Base-by-base conservation (phyloP, 2,888 invertebrate species). In the Hydropsyche betteni region DNA sequence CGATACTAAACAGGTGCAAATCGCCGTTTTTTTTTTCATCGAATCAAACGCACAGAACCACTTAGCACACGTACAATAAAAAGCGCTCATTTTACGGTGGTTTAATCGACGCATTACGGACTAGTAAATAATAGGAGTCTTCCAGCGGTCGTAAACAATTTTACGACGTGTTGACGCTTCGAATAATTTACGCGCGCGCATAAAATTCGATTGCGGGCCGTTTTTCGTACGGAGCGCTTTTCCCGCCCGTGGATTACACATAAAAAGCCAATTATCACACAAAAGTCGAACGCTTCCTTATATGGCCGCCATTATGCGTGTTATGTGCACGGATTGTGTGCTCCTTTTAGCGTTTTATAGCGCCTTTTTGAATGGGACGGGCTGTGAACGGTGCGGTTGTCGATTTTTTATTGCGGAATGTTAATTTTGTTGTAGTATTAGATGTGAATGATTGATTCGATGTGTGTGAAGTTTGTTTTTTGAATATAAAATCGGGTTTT, bases 141-240 rank as follows among this genome's bases (percentile, higher is more conserved):
- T 36, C 64, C 64, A 64, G 64, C 10, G 64, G 36, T 64, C 64
- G 64, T 64, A 64, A 64, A 64, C 64, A 64, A 64, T 64, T 64
- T 64, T 64, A 64, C 64, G 64, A 64, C 36, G 64, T 64, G 64
- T 64, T 64, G 64, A 64, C 34, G 64, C 36, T n/a, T 64, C 64
- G 64, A 64, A 64, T 64, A 64, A 64, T 64, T 64, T 64, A 64
- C 36, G 64, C 36, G 34, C 34, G 34, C 12, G 34, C 64, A 34
- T 36, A 58, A 58, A 58, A 58, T 58, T 58, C 58, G 58, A 58
- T 58, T 58, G 16, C 24, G 58, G 24, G 16, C 24, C 16, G 24
- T 8, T 44, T 44, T 44, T 44, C 44, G 24, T 58, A 24, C 14
- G 58, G 58, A 58, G 8, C 6, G 24, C 5, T 16, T 7, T 55